These are phyloP conservation scores for Trichomycterus rosablanca DNA, from an alignment of 2,113 vertebrate genomes.

Conservation along the genomic window DNA sequence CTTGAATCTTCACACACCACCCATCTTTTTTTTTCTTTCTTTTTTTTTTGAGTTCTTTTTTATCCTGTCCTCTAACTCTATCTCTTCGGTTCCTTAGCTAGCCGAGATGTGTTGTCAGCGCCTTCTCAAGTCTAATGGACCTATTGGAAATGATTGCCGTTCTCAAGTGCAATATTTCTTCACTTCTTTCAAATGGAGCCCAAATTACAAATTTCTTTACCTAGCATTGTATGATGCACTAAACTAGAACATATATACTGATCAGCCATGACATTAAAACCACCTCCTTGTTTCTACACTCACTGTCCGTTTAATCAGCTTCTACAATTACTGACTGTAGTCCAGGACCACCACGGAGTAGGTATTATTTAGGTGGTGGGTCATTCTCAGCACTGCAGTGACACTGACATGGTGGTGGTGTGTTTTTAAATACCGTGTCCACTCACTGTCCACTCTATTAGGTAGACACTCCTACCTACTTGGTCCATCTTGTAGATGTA, in stretches of 20 bases:
- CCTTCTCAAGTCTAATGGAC: constrained; percentile 38
- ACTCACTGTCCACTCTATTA: too few species aligned
- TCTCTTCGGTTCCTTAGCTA: constrained; percentile 49
- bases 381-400: too few species aligned
- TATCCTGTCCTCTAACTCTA: constrained; percentile 57
- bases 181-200: constrained; percentile 37
- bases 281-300: too few species aligned
- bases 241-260: constrained; percentile 25
- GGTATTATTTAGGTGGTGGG: too few species aligned
- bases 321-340: too few species aligned
- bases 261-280: too few species aligned
- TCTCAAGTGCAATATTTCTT: constrained; percentile 34
- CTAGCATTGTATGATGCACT: constrained; percentile 35
- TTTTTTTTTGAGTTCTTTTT: constrained; percentile 35
- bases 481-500: too few species aligned
- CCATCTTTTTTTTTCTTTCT: constrained; percentile 3
- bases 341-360: too few species aligned
- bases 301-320: too few species aligned
- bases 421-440: too few species aligned
- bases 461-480: too few species aligned
- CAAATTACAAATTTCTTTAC: constrained; percentile 35
- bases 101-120: constrained; percentile 40
- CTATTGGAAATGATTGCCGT: constrained; percentile 39
- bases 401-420: too few species aligned
- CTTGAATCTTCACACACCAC: constrained; percentile 57